These are phyloP conservation scores for Lontra canadensis DNA, from an alignment of 2,113 vertebrate species.

Conservation along the genomic window DNA sequence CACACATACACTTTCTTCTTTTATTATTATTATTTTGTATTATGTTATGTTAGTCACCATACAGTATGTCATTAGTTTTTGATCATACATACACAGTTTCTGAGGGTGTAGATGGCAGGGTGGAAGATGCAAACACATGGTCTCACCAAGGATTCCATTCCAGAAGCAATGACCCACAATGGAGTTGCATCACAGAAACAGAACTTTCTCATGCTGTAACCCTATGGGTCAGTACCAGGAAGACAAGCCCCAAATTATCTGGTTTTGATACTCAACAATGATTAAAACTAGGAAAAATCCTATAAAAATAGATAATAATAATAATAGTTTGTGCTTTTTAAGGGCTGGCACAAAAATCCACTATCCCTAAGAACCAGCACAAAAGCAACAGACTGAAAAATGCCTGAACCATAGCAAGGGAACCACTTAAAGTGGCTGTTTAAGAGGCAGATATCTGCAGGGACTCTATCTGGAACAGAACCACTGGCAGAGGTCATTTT, in stretches of 20 bases:
- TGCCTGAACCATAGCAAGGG: not conserved
- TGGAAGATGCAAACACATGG: not conserved
- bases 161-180: not conserved
- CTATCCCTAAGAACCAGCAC: not conserved
- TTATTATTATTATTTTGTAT: no score
- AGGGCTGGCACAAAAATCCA: not conserved
- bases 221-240: no score
- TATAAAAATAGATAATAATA: not conserved
- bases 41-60: no score
- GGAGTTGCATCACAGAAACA: not conserved
- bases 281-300: not conserved
- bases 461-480: not conserved
- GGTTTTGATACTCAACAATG: not conserved
- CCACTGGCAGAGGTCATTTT: not conserved
- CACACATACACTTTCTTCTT: not conserved
- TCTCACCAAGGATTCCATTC: not conserved
- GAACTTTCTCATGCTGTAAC: not conserved
- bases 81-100: not conserved
- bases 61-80: no score
- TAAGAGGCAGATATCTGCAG: not conserved
- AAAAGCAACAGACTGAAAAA: not conserved
- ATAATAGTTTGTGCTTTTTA: not conserved
- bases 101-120: not conserved
- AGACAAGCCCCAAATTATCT: not conserved
- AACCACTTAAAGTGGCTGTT: not conserved